phyloP scores from a whole-genome alignment of 2,113 vertebrate species.

The Halichoeres trimaculatus region DNA sequence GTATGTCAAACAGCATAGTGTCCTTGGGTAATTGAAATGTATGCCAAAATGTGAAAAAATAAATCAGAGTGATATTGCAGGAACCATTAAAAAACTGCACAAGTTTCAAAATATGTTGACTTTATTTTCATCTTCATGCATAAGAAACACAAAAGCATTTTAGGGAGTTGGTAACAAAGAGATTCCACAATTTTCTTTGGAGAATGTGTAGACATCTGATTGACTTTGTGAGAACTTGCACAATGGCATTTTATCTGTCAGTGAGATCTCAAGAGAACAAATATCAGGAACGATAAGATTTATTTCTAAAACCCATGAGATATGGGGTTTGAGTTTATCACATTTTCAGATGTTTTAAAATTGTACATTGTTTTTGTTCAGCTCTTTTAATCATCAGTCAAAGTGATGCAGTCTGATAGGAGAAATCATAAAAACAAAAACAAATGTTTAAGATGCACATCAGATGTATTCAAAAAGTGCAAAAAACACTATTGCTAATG shows the following conservation, averaged over 20 bases:
- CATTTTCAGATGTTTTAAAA: neutral
- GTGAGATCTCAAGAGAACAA: neutral
- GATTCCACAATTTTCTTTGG: neutral
- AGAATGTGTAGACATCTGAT: neutral
- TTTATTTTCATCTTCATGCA: constrained; percentile 68
- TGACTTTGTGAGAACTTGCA: too few relatives aligned
- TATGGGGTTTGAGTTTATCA: neutral
- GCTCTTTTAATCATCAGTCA: neutral
- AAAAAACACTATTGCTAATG: neutral
- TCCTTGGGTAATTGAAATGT: too few relatives aligned
- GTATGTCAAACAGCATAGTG: too few relatives aligned
- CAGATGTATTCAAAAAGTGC: constrained; percentile 16
- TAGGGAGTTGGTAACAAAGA: constrained; percentile 22
- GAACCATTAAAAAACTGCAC: neutral
- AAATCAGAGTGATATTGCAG: constrained; percentile 24
- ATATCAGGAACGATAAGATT: neutral
- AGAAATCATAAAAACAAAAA: neutral
- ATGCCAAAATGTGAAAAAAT: too few relatives aligned
- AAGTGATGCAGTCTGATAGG: neutral
- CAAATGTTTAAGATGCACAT: neutral
- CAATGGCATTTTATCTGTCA: neutral
- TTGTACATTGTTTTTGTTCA: neutral
- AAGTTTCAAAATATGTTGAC: constrained; percentile 9
- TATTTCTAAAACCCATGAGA: neutral
- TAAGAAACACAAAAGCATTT: constrained; percentile 45